phyloP scores from a whole-genome alignment of 2,113 vertebrate genomes.

The Dolichotis patagonum region DNA sequence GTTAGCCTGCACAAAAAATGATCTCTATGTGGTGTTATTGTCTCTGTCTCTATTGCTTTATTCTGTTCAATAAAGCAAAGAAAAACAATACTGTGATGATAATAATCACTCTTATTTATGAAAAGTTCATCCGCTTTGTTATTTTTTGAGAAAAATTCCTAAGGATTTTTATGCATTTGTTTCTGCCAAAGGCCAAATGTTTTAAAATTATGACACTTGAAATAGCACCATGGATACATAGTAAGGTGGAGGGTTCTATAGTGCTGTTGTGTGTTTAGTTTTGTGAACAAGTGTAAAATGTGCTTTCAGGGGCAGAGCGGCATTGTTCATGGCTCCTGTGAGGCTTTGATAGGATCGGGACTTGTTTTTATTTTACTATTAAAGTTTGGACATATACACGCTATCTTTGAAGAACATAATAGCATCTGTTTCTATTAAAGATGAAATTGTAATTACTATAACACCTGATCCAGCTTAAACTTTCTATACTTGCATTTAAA shows the following conservation, averaged over 20 bases:
- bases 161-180: background rate
- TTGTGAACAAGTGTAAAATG: background rate
- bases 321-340: background rate
- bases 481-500: background rate
- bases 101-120: background rate
- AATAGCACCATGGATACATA: background rate
- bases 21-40: background rate
- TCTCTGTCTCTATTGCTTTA: background rate
- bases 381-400: background rate
- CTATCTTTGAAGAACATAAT: background rate
- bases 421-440: background rate
- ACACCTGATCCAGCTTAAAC: background rate
- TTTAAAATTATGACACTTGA: background rate
- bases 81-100: background rate
- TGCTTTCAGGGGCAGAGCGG: background rate
- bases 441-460: background rate
- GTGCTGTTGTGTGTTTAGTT: background rate
- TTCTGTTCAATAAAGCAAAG: background rate
- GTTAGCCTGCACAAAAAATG: background rate
- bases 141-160: background rate
- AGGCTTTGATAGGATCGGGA: background rate
- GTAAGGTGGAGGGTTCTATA: background rate
- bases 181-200: background rate
- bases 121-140: background rate
- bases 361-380: conserved; percentile 5